Conservation (phyloP, 2,797 vertebrate genomes). For the Sebastes hopkinsi region DNA sequence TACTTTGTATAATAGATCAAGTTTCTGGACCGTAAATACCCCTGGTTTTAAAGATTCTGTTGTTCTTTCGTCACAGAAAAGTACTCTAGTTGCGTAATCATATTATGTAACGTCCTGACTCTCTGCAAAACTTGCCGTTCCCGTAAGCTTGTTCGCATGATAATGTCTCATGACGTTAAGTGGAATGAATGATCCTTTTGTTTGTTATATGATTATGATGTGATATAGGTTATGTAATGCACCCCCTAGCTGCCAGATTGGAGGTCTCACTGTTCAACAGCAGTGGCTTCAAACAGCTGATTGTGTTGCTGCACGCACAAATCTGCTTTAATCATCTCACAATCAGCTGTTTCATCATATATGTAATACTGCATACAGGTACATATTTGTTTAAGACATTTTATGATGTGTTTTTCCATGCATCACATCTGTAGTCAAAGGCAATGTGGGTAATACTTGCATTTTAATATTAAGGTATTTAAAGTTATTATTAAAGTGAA, state of each 20-base stretch:
- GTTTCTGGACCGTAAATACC: neutral
- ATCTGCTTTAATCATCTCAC: neutral
- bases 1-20: neutral
- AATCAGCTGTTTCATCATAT: neutral
- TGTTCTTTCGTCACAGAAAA: slow-evolving; percentile 6
- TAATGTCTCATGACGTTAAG: slow-evolving; percentile 22
- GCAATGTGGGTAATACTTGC: too few relatives aligned
- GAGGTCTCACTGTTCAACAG: neutral
- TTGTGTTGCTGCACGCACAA: neutral
- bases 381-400: too few relatives aligned
- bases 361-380: neutral
- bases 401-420: neutral
- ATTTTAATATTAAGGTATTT: too few relatives aligned
- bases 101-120: slow-evolving; percentile 5
- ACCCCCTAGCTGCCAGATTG: neutral
- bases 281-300: neutral
- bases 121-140: neutral
- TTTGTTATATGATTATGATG: slow-evolving; percentile 16
- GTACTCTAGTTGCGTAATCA: neutral
- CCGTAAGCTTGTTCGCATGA: neutral
- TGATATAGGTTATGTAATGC: slow-evolving; percentile 29
- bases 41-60: neutral
- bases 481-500: too few relatives aligned
- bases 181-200: slow-evolving; percentile 33
- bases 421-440: too few relatives aligned